Percentiles rank a stretch among this genome's conserved stretches.
phyloP scores from a whole-genome alignment of 2,797 vertebrate genomes.

The Clamator glandarius region DNA sequence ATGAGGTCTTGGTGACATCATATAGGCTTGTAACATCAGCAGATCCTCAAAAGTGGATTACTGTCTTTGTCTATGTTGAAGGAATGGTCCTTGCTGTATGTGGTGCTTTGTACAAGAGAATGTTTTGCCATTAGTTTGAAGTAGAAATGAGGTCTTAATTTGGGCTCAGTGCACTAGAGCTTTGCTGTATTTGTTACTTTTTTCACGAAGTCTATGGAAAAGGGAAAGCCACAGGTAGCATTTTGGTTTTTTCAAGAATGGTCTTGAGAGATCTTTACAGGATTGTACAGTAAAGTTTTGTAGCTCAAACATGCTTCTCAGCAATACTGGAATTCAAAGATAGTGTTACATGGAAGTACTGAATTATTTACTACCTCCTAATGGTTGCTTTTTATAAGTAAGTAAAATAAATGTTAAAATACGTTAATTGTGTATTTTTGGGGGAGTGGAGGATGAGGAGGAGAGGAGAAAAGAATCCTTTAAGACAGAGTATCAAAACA shows the following conservation, averaged over 20 bases:
- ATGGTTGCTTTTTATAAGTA: neutral
- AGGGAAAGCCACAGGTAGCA: neutral
- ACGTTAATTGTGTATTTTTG: neutral
- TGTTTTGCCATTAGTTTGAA: neutral
- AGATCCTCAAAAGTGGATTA: conserved; percentile 65
- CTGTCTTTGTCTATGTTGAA: conserved; percentile 68
- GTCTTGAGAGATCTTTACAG: neutral
- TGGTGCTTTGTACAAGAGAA: conserved; percentile 31
- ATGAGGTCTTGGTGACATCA: conserved; percentile 59
- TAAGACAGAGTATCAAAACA: neutral
- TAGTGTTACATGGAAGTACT: neutral
- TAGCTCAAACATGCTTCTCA: neutral
- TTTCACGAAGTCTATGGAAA: neutral
- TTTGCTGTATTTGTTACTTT: neutral
- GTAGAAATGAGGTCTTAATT: neutral
- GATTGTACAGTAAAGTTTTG: neutral
- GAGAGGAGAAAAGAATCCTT: neutral
- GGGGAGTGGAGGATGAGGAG: too few species aligned
- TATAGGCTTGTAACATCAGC: conserved; percentile 58
- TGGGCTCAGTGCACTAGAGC: conserved; percentile 2
- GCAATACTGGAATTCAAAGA: neutral
- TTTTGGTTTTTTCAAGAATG: neutral
- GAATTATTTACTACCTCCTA: neutral
- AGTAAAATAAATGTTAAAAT: neutral
- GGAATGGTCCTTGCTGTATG: neutral